These are phyloP conservation scores for Anarhynchus alexandrinus DNA, from an alignment of 2,113 vertebrate genomes.

Conservation along the genomic window DNA sequence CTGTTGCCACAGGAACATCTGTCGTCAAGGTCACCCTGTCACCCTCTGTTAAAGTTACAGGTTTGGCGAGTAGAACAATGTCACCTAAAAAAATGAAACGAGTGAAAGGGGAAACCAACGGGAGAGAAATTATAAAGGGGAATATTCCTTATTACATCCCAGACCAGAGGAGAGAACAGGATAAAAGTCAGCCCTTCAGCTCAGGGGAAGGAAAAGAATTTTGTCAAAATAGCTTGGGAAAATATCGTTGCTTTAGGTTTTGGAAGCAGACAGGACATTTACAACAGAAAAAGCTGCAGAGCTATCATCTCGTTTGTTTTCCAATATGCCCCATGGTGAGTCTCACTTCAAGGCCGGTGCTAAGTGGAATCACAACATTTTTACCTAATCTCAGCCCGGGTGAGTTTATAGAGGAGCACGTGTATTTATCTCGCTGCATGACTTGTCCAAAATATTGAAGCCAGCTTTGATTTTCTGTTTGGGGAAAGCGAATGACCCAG, in stretches of 20 bases:
- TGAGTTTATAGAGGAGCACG: not conserved
- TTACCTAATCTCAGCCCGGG: not conserved
- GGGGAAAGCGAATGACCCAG: constrained; percentile 69
- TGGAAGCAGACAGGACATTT: not conserved
- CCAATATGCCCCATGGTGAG: not conserved
- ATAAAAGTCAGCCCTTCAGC: not conserved
- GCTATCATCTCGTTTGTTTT: not conserved
- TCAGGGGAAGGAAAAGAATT: not conserved
- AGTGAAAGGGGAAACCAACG: not conserved
- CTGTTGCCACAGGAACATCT: constrained; percentile 89
- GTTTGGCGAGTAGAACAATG: constrained; percentile 83
- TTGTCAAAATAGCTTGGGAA: not conserved
- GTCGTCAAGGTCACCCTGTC: constrained; percentile 92
- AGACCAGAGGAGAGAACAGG: not conserved
- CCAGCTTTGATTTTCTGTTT: constrained; percentile 62
- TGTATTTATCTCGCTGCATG: not conserved
- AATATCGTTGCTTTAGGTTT: not conserved
- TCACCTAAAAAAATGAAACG: constrained; percentile 76
- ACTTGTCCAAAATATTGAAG: constrained; percentile 53
- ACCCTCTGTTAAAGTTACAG: constrained; percentile 88
- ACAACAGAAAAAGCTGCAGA: constrained; percentile 6
- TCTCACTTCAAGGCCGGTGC: not conserved
- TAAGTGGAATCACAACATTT: not conserved
- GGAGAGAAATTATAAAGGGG: not conserved
- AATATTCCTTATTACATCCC: not conserved